Evolutionary conservation across 1,140 invertebrate species (phyloP), one percentile per base, ranked within the genome.

Genomic region (Gryon sp.): DNA sequence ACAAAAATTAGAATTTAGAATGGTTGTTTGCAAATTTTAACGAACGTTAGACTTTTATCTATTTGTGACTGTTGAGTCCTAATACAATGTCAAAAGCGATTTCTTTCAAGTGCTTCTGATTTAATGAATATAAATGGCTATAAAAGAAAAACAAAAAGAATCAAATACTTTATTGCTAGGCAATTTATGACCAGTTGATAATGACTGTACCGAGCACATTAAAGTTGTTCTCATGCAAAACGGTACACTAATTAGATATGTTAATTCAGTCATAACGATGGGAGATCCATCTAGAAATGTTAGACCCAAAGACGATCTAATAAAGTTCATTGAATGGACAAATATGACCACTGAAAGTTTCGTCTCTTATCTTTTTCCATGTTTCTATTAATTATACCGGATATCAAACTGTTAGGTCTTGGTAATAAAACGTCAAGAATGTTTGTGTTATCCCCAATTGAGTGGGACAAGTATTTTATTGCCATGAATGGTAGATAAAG

Each of bases 191-290:
- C 57, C 68, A 72, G 57, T 72, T 20, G 46, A 72, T 72, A 72
- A 72, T 63, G 40, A 55, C 57, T 48, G 57, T 72, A 72, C 50
- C 8, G 57, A 72, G 68, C 22, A 55, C 57, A 63, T 72, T 55
- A 72, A 72, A 55, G 57, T 60, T 62, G 55, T 72, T 48, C 28
- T 9, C 19, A 45, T 63, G 57, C 40, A 28, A 55, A 62, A 11
- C 22, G 43, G 40, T 59, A 73, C 50, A 63, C 69, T 65, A 59
- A 73, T 73, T 73, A 73, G 32, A 65, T 65, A 73, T 73, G 69
- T 73, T 73, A 73, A 73, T 73, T 73, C 34, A 34, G 43, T 9
- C 20, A 48, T 57, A 68, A 68, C 63, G 63, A 5, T n/a, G 32
- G 34, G 5, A 32, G 45, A 45, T 38, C 57, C 6, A 26, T 65